Evolutionary conservation across 2,888 invertebrate genomes (phyloP).

Genomic region (Conomelus anceps): DNA sequence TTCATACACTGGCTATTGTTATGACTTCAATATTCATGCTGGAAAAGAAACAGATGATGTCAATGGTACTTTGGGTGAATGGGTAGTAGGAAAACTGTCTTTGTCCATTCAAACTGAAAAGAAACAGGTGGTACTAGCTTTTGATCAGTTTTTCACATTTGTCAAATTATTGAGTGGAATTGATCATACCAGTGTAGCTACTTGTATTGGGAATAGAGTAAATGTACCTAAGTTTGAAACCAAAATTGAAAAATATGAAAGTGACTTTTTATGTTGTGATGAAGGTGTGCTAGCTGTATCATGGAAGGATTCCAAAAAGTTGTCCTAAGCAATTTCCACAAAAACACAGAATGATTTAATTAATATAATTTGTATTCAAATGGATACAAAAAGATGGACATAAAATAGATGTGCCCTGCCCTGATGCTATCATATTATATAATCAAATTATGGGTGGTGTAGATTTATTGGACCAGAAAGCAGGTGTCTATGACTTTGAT

Average conservation of each 20-base stretch:
- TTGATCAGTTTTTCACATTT: slow-evolving; percentile 30
- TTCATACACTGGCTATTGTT: slow-evolving; percentile 29
- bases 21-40: slow-evolving; percentile 28
- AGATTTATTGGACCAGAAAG: slow-evolving; percentile 37
- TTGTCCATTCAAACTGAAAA: slow-evolving; percentile 26
- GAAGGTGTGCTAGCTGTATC: slow-evolving; percentile 31
- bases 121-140: slow-evolving; percentile 23
- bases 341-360: too few relatives aligned
- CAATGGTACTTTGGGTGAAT: slow-evolving; percentile 29
- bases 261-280: slow-evolving; percentile 29
- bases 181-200: slow-evolving; percentile 31
- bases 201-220: slow-evolving; percentile 31
- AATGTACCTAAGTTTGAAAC: slow-evolving; percentile 26
- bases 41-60: slow-evolving; percentile 23
- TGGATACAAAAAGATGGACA: slow-evolving; percentile 36
- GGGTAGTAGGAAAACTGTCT: slow-evolving; percentile 30
- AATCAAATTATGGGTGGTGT: slow-evolving; percentile 35
- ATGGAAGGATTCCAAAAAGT: slow-evolving; percentile 37
- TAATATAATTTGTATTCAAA: slow-evolving; percentile 18
- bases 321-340: slow-evolving; percentile 36
- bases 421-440: slow-evolving; percentile 30
- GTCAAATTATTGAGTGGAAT: slow-evolving; percentile 28
- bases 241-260: slow-evolving; percentile 31
- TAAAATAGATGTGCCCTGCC: slow-evolving; percentile 31
- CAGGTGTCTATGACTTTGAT: slow-evolving; percentile 34